Base-by-base conservation (phyloP, 2,888 invertebrate species). In the Oligia fasciuncula region DNA sequence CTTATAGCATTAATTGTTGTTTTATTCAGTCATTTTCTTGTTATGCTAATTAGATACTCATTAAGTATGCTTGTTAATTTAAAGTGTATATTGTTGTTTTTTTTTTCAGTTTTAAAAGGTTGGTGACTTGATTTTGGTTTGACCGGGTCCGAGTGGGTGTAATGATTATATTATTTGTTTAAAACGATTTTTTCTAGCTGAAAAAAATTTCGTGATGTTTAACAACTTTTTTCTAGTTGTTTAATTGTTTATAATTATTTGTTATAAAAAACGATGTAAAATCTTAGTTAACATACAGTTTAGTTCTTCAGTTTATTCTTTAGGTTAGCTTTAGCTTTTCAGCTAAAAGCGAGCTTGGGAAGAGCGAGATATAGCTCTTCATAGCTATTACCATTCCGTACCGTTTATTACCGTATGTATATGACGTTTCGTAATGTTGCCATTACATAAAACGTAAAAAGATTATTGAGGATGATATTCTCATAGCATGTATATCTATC, bases 11-110 rank as follows among this genome's bases (percentile, higher is more conserved):
- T 80, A 81, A 88, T 79, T 72, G 71, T 74, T 23, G 76, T 70
- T 84, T 86, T 72, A 85, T 71, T 77, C 63, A 81, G 69, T 60
- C 0, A 83, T 85, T 81, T 77, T 80, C 80, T 83, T 66, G 72
- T 78, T 83, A 83, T 81, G 75, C 46, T 76, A 87, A 89, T 89
- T 46, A 70, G 60, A 76, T 74, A 68, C 60, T 80, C 74, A 82
- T 82, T 80, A 67, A 29, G 29, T 72, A 63, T 63, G 51, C 51
- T 62, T 70, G 68, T 86, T 84, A 78, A 80, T 72, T 84, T 65
- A 19, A 72, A 60, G 40, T 65, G 35, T 68, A 73, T 70, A 49
- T 63, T 66, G 9, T 66, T 71, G 4, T 63, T 43, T 63, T 77
- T 68, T 69, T 49, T 49, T 66, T 69, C 57, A 43, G 62, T 63